Base-by-base conservation (phyloP, 2,888 invertebrate species). In the Pasiphila rectangulata region DNA sequence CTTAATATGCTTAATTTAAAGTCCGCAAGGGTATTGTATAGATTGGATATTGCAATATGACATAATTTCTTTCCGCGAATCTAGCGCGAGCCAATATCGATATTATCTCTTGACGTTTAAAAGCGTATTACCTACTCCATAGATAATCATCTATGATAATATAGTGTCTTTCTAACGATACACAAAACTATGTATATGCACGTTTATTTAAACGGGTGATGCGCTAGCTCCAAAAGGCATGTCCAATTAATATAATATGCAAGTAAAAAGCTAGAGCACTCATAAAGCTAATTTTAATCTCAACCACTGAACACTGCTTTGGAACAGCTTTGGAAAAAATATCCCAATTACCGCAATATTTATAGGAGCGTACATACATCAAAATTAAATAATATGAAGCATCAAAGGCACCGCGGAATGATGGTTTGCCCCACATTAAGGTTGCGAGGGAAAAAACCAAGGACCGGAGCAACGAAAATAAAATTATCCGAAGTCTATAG, bases 331-430 rank as follows among this genome's bases (percentile, higher is more conserved):
- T 24, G 41, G 43, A 46, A 56, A 56, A 56, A 59, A 56, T 49
- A 24, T 44, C 29, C 46, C 54, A 56, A 54, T 59, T 59, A 59
- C 46, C 38, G 36, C 45, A 51, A 49, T 53, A 56, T 67, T 68
- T 69, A 68, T 65, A 64, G 60, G 59, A 72, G 67, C 68, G 68
- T 57, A 64, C 66, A 67, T 74, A 69, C 71, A 72, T 81, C 76
- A 82, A 86, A 85, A 81, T 75, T 76, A 79, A 79, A 79, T 75
- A 79, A 81, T 78, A 75, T 70, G 65, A 71, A 70, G 58, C 70
- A 67, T 86, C 81, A 87, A 86, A 86, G 77, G 62, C 52, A 64
- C 87, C 87, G 86, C 86, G 82, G 87, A 73, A 83, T 80, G 87
- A 84, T 76, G 83, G 81, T 85, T 86, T 85, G 83, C 84, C 72